A percentile compares a stretch with the other conserved stretches of the same genome.
These are phyloP conservation scores for Rhynchomys soricoides DNA, from an alignment of 2,113 vertebrate species.

Conservation along the genomic window DNA sequence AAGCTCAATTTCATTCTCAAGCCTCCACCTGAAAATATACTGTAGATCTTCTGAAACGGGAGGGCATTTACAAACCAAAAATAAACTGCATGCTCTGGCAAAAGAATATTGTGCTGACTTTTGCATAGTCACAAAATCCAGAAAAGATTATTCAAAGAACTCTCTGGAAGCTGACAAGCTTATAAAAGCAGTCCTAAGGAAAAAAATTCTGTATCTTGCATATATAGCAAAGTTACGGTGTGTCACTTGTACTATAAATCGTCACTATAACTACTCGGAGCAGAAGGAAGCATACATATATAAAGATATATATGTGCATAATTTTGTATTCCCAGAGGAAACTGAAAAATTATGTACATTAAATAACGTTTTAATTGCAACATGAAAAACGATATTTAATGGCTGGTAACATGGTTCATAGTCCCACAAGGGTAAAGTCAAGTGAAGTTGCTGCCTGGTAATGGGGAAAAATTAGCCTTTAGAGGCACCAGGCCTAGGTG, in stretches of 20 bases:
- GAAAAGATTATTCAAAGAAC: conserved; percentile 68
- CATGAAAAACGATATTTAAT: conserved; percentile 64
- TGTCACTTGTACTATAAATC: conserved; percentile 71
- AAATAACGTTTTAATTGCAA: conserved; percentile 74
- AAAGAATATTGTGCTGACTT: conserved; percentile 68
- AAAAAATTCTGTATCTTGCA: conserved; percentile 59
- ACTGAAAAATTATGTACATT: conserved; percentile 64
- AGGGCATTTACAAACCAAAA: conserved; percentile 52
- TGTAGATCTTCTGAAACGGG: neutral
- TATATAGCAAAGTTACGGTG: conserved; percentile 65
- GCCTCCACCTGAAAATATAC: conserved; percentile 42
- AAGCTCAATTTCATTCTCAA: conserved; percentile 31
- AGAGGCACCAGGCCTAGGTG: neutral
- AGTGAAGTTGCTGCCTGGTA: neutral
- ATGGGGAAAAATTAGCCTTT: neutral
- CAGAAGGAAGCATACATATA: conserved; percentile 62
- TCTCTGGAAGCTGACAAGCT: conserved; percentile 66
- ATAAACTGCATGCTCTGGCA: conserved; percentile 41
- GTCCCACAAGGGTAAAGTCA: conserved; percentile 38
- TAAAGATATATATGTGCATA: conserved; percentile 58
- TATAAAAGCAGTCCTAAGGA: conserved; percentile 67
- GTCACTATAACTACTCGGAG: conserved; percentile 63
- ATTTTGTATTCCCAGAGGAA: conserved; percentile 69
- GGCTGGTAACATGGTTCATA: neutral
- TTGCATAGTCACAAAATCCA: conserved; percentile 62